Percentiles rank a stretch among this genome's conserved stretches.
These are phyloP conservation scores for Camelus dromedarius DNA, from an alignment of 2,113 vertebrate species.

Conservation along the genomic window DNA sequence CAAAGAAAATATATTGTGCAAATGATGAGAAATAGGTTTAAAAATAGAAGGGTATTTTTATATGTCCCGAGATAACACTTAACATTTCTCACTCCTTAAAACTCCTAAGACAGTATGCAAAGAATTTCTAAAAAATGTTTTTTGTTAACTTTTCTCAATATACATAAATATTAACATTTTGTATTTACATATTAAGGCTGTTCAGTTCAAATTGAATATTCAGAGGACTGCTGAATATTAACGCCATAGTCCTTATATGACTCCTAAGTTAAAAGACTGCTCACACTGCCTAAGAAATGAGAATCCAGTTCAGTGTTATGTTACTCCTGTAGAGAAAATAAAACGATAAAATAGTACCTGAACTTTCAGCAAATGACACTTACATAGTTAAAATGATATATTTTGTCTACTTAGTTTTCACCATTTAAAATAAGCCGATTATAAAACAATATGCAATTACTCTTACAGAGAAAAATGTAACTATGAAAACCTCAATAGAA, in stretches of 20 bases:
- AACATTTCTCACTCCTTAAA: background rate
- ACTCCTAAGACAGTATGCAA: background rate
- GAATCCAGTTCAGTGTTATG: background rate
- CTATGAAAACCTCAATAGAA: background rate
- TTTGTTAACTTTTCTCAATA: background rate
- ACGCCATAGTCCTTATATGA: background rate
- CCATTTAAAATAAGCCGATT: background rate
- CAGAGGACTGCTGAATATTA: background rate
- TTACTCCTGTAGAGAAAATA: background rate
- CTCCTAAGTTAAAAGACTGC: background rate
- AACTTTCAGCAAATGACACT: background rate
- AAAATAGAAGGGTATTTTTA: background rate
- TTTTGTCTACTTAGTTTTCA: background rate
- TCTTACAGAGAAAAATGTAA: background rate
- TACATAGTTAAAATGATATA: background rate
- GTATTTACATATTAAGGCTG: slow-evolving; percentile 6
- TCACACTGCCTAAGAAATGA: background rate
- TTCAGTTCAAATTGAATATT: background rate
- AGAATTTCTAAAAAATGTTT: background rate
- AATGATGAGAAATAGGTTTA: background rate
- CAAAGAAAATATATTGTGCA: background rate
- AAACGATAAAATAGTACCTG: background rate
- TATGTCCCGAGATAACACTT: background rate
- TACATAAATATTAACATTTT: background rate
- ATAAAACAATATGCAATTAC: background rate